Evolutionary conservation across 2,113 vertebrate species (phyloP), one percentile per base, ranked within the genome.

Genomic region (Paedocypris sp.): DNA sequence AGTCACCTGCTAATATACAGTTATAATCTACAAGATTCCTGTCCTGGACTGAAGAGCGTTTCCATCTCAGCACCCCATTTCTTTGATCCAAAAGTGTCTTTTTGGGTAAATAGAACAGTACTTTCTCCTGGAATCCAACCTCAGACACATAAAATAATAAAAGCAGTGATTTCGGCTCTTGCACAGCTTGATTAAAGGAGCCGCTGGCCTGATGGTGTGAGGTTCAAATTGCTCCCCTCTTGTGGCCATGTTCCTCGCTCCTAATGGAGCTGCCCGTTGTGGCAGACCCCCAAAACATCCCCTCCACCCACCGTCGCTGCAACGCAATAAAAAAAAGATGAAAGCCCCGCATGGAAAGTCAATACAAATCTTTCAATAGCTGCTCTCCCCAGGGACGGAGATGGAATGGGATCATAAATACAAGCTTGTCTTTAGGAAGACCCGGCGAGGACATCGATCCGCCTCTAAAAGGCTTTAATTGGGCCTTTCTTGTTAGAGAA

Each of bases 221-320:
- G 73, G 39, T 42, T 56, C 42, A 28, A 67, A 75, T 80, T 80
- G 70, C 70, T 70, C 74, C 63, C 68, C 63, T 75, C 65, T 74
- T 69, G 70, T 68, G 73, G 54, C 66, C 26, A 36, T 71, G 60
- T 70, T 60, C 68, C 68, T 71, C 71, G 53, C 73, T 68, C 72
- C 70, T 32, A 76, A 77, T 67, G 38, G 58, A 64, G 62, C 58
- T 42, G 31, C 56, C 63, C 48, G 56, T 32, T 28, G 68, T 16
- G 56, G 32, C 2, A 23, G 19, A 41, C 16, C 43, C 23, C 9
- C 3, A 54, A 23, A 45, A 49, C 48, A 39, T 49, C 53, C 33
- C 13, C 45, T 41, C 42, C 53, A 43, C 49, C 39, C 47, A 13
- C 28, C 45, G 43, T 39, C 31, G 45, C 50, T 47, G 59, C 69